phyloP scores from a whole-genome alignment of 2,113 vertebrate species.

The Pseudorasbora parva region DNA sequence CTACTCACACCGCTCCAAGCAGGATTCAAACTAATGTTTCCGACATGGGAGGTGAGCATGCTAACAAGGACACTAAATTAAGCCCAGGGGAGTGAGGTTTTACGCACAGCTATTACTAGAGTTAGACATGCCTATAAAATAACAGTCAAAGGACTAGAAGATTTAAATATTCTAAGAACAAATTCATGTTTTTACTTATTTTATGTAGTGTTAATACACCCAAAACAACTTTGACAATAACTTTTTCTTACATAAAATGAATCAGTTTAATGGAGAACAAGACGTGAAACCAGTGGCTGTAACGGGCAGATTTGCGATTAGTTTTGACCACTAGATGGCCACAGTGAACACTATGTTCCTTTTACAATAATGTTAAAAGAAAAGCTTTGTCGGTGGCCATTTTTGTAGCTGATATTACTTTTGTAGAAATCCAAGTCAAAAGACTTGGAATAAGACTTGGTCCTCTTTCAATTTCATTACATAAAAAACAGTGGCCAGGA shows the following conservation, averaged over 20 bases:
- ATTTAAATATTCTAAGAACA: not conserved
- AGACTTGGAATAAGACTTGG: not conserved
- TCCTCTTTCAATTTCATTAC: not conserved
- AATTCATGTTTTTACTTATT: not conserved
- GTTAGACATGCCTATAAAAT: not conserved
- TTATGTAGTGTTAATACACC: not conserved
- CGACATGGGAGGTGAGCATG: no score
- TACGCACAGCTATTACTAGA: no score
- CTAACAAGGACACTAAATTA: no score
- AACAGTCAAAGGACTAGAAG: not conserved
- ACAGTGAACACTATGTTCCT: not conserved
- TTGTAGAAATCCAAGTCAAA: not conserved
- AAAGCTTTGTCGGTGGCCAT: not conserved
- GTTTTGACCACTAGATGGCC: not conserved
- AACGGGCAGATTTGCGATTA: not conserved
- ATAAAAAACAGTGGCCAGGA: not conserved
- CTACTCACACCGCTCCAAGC: no score
- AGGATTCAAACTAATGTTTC: no score
- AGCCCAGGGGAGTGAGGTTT: no score
- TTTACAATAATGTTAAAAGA: not conserved
- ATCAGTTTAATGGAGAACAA: not conserved
- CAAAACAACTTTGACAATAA: not conserved
- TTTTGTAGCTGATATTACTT: not conserved
- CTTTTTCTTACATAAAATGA: not conserved
- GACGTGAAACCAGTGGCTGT: not conserved